Conservation (phyloP, 1,140 invertebrate species). For the Pseudomyrmex dendroicus region DNA sequence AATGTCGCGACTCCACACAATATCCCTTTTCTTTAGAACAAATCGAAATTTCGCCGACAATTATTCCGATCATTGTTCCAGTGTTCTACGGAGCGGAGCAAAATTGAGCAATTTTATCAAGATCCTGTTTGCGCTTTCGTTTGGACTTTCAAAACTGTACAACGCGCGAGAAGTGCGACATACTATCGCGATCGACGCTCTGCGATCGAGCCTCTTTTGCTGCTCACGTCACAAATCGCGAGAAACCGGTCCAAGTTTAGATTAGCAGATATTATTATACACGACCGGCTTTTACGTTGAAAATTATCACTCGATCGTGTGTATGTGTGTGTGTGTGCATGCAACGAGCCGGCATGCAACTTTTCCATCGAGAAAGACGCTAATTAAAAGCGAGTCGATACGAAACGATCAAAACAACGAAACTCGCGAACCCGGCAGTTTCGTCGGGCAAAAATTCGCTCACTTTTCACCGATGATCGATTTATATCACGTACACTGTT, state of each 20-base stretch:
- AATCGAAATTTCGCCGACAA: no score
- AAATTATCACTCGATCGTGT: constrained; percentile 63
- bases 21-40: no score
- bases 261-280: constrained; percentile 12
- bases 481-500: no score
- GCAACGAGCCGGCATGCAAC: constrained; percentile 60
- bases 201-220: constrained; percentile 33
- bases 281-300: constrained; percentile 60
- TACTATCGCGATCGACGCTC: not conserved
- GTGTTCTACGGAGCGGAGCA: no score
- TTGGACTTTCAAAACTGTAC: constrained; percentile 66
- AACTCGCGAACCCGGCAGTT: not conserved
- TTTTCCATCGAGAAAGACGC: constrained; percentile 50
- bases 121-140: no score
- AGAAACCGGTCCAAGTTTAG: constrained; percentile 66
- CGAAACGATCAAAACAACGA: constrained; percentile 29
- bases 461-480: constrained; percentile 8
- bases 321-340: not conserved
- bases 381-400: constrained; percentile 58
- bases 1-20: no score
- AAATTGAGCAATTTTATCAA: no score
- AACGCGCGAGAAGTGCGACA: constrained; percentile 14
- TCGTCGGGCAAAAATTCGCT: not conserved
- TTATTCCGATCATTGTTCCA: no score
- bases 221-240: constrained; percentile 50